Evolutionary conservation across 2,888 invertebrate species (phyloP), one percentile per base, ranked within the genome.

Genomic region (Bimastos eiseni): DNA sequence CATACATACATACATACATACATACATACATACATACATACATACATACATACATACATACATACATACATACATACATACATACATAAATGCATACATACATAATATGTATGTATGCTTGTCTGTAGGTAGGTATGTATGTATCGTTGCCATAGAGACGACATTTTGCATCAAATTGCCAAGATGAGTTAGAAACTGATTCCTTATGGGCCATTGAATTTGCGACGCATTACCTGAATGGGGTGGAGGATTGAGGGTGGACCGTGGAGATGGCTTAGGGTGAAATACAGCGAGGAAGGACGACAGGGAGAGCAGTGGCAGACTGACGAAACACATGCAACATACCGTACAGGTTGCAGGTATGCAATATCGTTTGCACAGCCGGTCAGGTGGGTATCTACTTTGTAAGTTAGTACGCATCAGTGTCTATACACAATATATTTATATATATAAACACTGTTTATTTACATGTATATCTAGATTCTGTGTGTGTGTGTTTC

Each of bases 1-100:
- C 44, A 89, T 89, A 70, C 89, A 38, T 89, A 3, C 89, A 89
- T 89, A 38, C 89, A 89, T 38, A 11, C 89, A 89, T 38, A 11
- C 89, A 89, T 89, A 11, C 38, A 89, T 89, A 11, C 89, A 36
- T 89, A 11, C 84, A n/a, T 84, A 11, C 34, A n/a, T 84, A 33
- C 37, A 89, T 30, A 17, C 38, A 89, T 44, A 89, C 38, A 89
- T 44, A 89, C 38, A 3, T 44, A 21, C 89, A 89, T 44, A 21
- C 89, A 37, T 44, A 89, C 38, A 11, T 2, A 30, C 38, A 41
- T 38, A 30, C 38, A 88, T 38, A 49, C 24, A n/a, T n/a, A n/a
- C n/a, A n/a, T n/a, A n/a, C n/a, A n/a, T n/a, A n/a, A n/a, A n/a
- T n/a, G n/a, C n/a, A n/a, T n/a, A n/a, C n/a, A n/a, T n/a, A n/a